Conservation (phyloP, 2,113 vertebrate genomes). For the Alces alces region DNA sequence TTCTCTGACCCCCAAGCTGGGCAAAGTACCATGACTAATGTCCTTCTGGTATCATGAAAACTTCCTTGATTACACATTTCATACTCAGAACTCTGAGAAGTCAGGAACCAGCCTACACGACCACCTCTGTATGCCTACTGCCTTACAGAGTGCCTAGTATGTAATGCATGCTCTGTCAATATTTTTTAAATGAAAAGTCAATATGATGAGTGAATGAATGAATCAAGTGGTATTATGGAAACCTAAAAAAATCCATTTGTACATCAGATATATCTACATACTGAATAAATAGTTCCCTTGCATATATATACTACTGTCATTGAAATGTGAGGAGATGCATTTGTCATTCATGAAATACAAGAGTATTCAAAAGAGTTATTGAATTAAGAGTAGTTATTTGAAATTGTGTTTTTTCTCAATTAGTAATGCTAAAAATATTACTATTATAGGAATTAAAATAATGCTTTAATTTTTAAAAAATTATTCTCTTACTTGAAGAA, state of each 20-base stretch:
- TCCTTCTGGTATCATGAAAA: neutral
- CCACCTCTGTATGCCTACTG: neutral
- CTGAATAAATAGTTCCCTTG: neutral
- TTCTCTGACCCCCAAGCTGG: neutral
- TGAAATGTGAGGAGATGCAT: neutral
- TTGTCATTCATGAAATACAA: neutral
- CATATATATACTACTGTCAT: neutral
- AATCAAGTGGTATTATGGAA: neutral
- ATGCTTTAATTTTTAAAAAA: neutral
- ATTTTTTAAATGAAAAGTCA: neutral
- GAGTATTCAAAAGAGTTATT: neutral
- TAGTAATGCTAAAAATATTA: neutral
- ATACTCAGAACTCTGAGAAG: neutral
- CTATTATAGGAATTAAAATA: neutral
- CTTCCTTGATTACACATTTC: neutral
- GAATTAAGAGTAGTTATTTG: neutral
- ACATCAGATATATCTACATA: neutral
- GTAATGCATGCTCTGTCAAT: neutral
- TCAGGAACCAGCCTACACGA: neutral
- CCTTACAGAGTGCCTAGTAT: neutral
- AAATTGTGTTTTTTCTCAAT: slow-evolving; percentile 1
- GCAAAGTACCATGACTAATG: neutral
- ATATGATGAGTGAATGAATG: neutral
- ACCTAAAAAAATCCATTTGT: neutral
- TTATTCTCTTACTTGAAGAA: neutral